These are phyloP conservation scores for Microtus montanus DNA, from an alignment of 2,113 vertebrate genomes.

Conservation along the genomic window DNA sequence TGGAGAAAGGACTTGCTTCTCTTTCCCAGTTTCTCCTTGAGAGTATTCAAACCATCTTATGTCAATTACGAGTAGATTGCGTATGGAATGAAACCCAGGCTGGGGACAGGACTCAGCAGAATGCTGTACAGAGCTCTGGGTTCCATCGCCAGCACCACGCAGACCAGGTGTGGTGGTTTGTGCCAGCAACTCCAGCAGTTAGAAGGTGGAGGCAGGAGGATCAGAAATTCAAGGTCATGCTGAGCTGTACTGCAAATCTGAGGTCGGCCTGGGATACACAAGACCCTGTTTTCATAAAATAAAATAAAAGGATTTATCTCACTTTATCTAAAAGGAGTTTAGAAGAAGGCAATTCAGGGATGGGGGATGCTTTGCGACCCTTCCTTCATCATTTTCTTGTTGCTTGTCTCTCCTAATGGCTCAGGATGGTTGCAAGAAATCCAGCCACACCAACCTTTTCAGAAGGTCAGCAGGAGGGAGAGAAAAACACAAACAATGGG, in stretches of 20 bases:
- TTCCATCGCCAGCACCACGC: neutral
- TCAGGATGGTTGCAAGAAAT: neutral
- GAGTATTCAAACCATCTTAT: neutral
- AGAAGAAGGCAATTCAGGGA: neutral
- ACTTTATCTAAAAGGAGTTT: neutral
- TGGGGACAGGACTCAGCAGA: neutral
- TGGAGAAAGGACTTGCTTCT: neutral
- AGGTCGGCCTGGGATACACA: neutral
- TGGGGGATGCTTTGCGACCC: neutral
- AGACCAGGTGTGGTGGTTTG: neutral
- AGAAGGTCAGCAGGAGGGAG: neutral
- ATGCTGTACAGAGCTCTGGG: no score
- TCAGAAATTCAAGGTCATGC: neutral
- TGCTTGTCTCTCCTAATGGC: neutral
- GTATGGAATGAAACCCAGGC: neutral
- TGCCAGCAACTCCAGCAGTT: neutral
- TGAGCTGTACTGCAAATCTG: neutral
- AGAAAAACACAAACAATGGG: neutral
- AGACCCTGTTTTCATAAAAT: neutral
- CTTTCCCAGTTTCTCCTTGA: conserved; percentile 3
- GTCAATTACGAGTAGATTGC: neutral
- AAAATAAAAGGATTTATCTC: neutral
- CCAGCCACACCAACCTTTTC: neutral
- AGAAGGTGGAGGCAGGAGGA: neutral
- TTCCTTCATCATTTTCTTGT: neutral